Evolutionary conservation across 2,888 invertebrate species (phyloP).

Genomic region (Thelaira solivaga): DNA sequence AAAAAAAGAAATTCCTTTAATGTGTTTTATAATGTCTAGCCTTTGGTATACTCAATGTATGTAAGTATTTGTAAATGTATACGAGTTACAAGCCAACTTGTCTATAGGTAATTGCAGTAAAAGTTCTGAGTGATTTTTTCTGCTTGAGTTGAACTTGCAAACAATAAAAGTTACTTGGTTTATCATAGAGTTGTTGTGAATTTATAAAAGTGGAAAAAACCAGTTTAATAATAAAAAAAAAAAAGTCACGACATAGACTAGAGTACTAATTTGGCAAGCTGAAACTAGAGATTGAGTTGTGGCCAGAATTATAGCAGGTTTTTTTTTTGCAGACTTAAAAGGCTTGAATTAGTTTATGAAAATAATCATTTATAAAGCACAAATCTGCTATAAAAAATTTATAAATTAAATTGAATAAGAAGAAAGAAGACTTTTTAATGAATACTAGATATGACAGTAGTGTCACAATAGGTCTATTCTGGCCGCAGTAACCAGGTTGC

Average conservation of each 20-base stretch:
- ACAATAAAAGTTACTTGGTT: not conserved
- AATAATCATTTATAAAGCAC: no score
- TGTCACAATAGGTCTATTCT: no score
- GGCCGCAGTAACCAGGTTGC: no score
- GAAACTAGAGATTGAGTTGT: not conserved
- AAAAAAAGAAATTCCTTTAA: slow-evolving; percentile 15
- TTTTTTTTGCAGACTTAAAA: not conserved
- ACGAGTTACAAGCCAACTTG: no score
- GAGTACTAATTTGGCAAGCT: not conserved
- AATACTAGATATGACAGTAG: no score
- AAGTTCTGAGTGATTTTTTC: slow-evolving; percentile 40
- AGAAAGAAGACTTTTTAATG: no score
- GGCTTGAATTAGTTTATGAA: not conserved
- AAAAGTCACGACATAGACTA: not conserved
- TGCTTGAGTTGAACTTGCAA: slow-evolving; percentile 6
- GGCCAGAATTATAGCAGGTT: not conserved
- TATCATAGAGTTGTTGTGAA: not conserved
- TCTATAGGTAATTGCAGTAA: no score
- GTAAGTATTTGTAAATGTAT: no score
- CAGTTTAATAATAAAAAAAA: slow-evolving; percentile 19
- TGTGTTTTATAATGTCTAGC: no score
- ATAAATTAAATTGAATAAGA: no score
- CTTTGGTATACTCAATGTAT: no score
- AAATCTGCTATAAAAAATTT: no score
- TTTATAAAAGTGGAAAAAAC: slow-evolving; percentile 4